These are phyloP conservation scores for Leptothorax acervorum DNA, from an alignment of 2,888 invertebrate genomes.

Conservation along the genomic window DNA sequence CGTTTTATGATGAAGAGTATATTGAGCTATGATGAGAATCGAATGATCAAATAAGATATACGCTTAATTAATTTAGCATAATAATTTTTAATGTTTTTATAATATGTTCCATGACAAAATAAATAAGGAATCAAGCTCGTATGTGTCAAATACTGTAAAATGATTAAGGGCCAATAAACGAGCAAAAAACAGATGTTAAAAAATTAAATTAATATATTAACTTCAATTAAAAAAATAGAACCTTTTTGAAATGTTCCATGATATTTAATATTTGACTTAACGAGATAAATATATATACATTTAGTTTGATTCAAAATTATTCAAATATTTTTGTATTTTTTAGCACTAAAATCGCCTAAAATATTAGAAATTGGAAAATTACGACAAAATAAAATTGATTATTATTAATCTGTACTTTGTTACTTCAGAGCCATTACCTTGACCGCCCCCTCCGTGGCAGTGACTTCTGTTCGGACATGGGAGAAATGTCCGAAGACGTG, in stretches of 20 bases:
- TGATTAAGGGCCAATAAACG: too few relatives aligned
- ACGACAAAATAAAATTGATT: background rate
- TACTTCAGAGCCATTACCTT: constrained; percentile 86
- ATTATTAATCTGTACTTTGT: background rate
- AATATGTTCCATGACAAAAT: background rate
- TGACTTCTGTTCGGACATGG: constrained; percentile 92
- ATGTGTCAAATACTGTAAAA: too few relatives aligned
- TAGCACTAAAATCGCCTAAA: background rate
- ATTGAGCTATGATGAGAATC: background rate
- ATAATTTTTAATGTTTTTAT: background rate
- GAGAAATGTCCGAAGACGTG: constrained; percentile 92
- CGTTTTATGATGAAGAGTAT: background rate
- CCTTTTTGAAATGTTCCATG: background rate
- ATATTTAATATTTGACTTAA: background rate
- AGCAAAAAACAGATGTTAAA: too few relatives aligned
- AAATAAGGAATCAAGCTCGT: too few relatives aligned
- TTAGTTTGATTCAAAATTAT: background rate
- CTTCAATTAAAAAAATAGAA: too few relatives aligned
- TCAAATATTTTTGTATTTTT: background rate
- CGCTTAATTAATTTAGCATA: background rate
- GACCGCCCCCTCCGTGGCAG: constrained; percentile 90
- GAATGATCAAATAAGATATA: background rate
- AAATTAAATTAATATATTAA: too few relatives aligned
- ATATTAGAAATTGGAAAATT: background rate
- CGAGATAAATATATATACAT: background rate